Conservation (phyloP, 2,113 vertebrate species). For the Halichoeres trimaculatus region DNA sequence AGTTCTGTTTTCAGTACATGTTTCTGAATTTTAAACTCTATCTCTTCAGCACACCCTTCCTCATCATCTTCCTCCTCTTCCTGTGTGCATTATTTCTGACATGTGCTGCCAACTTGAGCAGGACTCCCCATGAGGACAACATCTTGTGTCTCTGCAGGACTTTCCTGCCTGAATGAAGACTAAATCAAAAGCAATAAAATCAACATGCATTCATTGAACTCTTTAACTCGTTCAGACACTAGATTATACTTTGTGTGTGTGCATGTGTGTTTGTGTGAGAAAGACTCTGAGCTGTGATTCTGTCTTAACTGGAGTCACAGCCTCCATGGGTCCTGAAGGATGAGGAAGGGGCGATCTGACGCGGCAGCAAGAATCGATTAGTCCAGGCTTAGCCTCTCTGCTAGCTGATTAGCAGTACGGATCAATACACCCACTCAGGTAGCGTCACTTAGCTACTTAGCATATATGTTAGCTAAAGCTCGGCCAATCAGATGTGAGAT, state of each 20-base stretch:
- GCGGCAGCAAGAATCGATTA: not conserved
- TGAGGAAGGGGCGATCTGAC: not conserved
- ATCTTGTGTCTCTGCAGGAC: not conserved
- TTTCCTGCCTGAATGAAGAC: not conserved
- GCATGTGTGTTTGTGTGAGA: no score
- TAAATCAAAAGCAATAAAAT: no score
- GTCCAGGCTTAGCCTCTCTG: not conserved
- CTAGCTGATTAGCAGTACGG: not conserved
- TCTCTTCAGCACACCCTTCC: not conserved
- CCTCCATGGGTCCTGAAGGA: not conserved
- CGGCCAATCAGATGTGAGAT: not conserved
- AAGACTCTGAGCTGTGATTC: not conserved
- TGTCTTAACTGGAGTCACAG: not conserved
- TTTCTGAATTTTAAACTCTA: not conserved
- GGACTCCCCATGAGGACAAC: not conserved
- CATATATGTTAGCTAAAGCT: not conserved
- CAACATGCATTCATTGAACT: no score
- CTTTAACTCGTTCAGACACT: no score
- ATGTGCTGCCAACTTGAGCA: not conserved
- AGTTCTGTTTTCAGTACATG: no score
- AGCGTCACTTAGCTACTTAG: not conserved
- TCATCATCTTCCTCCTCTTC: not conserved
- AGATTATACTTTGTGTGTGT: no score
- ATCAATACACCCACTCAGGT: constrained; percentile 1
- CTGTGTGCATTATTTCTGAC: not conserved